Base-by-base conservation (phyloP, 2,797 vertebrate genomes). In the Onychomys torridus region DNA sequence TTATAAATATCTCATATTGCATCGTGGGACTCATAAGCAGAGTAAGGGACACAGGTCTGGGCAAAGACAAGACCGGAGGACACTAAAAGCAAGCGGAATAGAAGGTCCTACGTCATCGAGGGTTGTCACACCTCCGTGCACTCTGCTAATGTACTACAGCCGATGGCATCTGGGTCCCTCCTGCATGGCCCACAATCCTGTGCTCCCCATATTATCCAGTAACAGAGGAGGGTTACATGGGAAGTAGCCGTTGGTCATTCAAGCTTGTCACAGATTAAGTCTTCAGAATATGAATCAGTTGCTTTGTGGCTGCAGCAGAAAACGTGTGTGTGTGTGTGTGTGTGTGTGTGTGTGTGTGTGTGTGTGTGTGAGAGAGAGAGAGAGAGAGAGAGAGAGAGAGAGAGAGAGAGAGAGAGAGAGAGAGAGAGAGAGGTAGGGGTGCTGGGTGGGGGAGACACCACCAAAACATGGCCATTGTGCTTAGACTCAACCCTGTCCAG, bases 41-140 rank as follows among this genome's bases (percentile, higher is more conserved):
- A 49, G 59, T 23, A 3, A 55, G 27, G 27, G 17, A 40, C 8
- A 25, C 27, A 61, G 55, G 0, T 2, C n/a, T 55, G 65, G 27
- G 12, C 3, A 29, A n/a, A 67, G 67, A n/a, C 32, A 27, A 52
- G 67, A 43, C 40, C 29, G 4, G 49, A 32, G 52, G 52, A 34
- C 27, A 59, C 25, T 0, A 17, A 67, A 73, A 71, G 55, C n/a
- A 81, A 79, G 19, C 49, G 5, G 40, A 71, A 21, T 5, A 37
- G 75, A 1, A 13, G 1, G 55, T 14, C 52, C 16, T 8, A 4
- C 8, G 34, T 17, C 23, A 10, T 11, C 4, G 8, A 8, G 34
- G 59, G 21, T 55, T 32, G 21, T 19, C 61, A 10, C 1, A 0
- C 21, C 25, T 69, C 32, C 29, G 4, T 0, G 7, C 0, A 0